Percentiles rank a stretch among this genome's conserved stretches.
Conservation (phyloP, 2,113 vertebrate species). For the Hipposideros armiger region DNA sequence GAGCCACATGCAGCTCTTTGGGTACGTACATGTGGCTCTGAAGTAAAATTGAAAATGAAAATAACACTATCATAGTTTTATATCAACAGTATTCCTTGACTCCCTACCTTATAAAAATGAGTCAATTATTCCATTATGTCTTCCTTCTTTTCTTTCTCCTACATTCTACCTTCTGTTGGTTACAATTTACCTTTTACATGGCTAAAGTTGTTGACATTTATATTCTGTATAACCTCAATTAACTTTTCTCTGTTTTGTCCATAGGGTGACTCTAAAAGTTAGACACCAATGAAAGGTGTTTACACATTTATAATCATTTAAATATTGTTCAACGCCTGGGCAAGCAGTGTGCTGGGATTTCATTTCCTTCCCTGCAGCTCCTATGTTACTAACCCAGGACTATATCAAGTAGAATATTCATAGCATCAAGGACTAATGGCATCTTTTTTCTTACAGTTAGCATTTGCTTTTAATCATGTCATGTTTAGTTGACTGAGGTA, state of each 20-base stretch:
- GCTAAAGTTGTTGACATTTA: background rate
- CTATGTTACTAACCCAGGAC: background rate
- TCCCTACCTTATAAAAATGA: background rate
- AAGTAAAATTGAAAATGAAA: no score
- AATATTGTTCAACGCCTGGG: background rate
- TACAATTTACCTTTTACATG: background rate
- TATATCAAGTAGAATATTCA: background rate
- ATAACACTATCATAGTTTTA: no score
- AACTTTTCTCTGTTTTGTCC: background rate
- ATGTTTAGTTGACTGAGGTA: background rate
- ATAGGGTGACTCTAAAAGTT: conserved; percentile 1
- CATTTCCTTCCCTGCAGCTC: background rate
- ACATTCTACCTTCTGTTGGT: background rate
- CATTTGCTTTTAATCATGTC: background rate
- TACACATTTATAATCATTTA: background rate
- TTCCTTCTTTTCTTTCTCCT: conserved; percentile 26
- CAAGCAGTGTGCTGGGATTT: background rate
- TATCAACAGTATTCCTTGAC: background rate
- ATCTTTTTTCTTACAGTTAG: background rate
- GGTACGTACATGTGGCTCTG: no score
- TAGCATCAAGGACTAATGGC: background rate
- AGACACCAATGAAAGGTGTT: background rate
- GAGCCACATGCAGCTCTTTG: no score
- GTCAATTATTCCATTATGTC: background rate
- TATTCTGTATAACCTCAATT: background rate